Conservation (phyloP, 2,113 vertebrate genomes). For the Verasper variegatus region DNA sequence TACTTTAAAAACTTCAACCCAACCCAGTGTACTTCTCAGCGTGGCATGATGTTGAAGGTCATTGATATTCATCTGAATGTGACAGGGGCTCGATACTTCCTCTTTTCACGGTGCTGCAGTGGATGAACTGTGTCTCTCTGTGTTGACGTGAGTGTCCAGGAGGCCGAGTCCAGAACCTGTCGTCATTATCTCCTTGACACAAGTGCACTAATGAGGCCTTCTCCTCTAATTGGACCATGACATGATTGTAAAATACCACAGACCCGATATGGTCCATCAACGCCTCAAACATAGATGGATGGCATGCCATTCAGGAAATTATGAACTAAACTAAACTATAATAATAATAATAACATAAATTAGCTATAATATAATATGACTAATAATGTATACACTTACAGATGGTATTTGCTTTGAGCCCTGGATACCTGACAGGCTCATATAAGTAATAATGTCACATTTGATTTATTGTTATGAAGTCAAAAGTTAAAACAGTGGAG, state of each 20-base stretch:
- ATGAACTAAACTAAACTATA: too few species aligned
- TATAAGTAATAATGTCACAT: too few species aligned
- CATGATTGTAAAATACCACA: conserved; percentile 53
- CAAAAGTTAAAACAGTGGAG: background rate
- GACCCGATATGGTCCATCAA: conserved; percentile 25
- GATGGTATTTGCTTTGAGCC: too few species aligned
- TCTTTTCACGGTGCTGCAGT: background rate
- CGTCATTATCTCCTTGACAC: conserved; percentile 48
- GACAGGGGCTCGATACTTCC: background rate
- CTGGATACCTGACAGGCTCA: too few species aligned
- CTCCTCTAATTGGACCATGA: conserved; percentile 58
- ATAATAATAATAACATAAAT: too few species aligned
- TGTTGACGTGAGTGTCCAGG: conserved; percentile 34
- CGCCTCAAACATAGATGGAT: conserved; percentile 4
- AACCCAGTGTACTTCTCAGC: background rate
- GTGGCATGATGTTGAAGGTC: background rate
- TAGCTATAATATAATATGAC: too few species aligned
- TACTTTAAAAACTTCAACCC: background rate
- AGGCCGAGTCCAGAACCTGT: conserved; percentile 25
- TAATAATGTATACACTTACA: too few species aligned
- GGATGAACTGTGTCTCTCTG: background rate
- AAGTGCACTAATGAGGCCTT: conserved; percentile 47
- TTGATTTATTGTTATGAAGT: too few species aligned
- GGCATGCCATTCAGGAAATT: too few species aligned
- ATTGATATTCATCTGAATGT: conserved; percentile 10